Evolutionary conservation across 2,888 invertebrate genomes (phyloP).

Genomic region (Eupeodes luniger): DNA sequence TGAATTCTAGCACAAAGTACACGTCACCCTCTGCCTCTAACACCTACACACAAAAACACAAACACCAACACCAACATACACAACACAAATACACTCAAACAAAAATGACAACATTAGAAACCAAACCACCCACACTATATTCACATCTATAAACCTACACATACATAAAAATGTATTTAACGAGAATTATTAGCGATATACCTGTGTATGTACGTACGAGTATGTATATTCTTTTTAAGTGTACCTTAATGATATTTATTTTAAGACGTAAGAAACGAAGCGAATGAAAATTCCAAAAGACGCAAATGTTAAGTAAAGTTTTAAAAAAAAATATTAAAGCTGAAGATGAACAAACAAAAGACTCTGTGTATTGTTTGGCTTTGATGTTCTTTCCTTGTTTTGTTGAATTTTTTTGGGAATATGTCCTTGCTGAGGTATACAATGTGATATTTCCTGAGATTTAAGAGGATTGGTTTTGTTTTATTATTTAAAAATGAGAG

Average conservation of each 20-base stretch:
- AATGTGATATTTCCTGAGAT: too few species aligned
- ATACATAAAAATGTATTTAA: constrained; percentile 46
- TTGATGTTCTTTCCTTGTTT: neutral
- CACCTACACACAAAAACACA: neutral
- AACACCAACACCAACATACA: neutral
- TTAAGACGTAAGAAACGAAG: constrained; percentile 42
- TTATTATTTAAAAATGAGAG: too few species aligned
- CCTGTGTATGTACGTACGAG: neutral
- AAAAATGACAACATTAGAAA: neutral
- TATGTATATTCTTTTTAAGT: constrained; percentile 34
- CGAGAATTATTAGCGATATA: constrained; percentile 48
- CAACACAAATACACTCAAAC: constrained; percentile 33
- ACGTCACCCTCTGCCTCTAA: neutral
- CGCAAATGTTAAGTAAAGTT: constrained; percentile 40
- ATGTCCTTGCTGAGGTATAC: too few species aligned
- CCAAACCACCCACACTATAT: constrained; percentile 18
- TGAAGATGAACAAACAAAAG: constrained; percentile 30
- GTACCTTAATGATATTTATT: constrained; percentile 58
- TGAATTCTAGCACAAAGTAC: constrained; percentile 80
- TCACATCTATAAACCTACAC: constrained; percentile 1
- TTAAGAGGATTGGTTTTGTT: too few species aligned
- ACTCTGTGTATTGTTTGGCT: constrained; percentile 37
- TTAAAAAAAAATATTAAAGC: constrained; percentile 42
- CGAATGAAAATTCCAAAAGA: constrained; percentile 1
- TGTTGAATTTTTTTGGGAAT: too few species aligned